Base-by-base conservation (phyloP, 2,113 vertebrate genomes). In the Mesocricetus auratus region DNA sequence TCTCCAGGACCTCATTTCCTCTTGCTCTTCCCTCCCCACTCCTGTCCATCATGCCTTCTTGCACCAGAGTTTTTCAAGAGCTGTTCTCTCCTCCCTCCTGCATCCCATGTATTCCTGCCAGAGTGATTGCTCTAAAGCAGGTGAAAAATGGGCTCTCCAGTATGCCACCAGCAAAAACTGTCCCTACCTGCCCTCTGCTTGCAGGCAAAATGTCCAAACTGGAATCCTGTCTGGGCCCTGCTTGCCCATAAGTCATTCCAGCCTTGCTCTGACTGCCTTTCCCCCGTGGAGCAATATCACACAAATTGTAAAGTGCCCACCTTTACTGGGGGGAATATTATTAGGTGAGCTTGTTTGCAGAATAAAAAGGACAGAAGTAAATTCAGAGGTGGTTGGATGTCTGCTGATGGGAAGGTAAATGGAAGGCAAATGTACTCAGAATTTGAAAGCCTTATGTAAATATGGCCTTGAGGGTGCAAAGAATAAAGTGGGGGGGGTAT, bases 401-500 rank as follows among this genome's bases (percentile, higher is more conserved):
- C 11, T 6, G 0, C 47, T 68, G 64, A 26, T 42, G 9, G 29
- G 62, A 69, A 31, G 8, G 24, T 42, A 58, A 79, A 13, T n/a
- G n/a, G 45, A 42, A 3, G 45, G 11, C 39, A 53, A 82, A 88
- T 29, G 33, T 66, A 77, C n/a, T 79, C 17, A 71, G 31, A 58
- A 42, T 83, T 87, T 93, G 68, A 31, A 16, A 71, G 83, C 90
- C 69, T 96, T 88, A 62, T 81, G 91, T 69, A 95, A 96, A 83
- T 31, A 83, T 53, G 83, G 90, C 78, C 56, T 89, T 79, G 83
- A 78, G 36, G 91, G 64, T 91, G 33, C 21, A 74, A 86, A 42
- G 42, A 92, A 33, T n/a, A 58, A 39, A 79, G 69, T 53, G 60
- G 33, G 88, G 90, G 50, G 17, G 17, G 13, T 42, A 79, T 31